Evolutionary conservation across 1,140 invertebrate species (phyloP), one percentile per base, ranked within the genome.

Genomic region (Parapsyche elsis): DNA sequence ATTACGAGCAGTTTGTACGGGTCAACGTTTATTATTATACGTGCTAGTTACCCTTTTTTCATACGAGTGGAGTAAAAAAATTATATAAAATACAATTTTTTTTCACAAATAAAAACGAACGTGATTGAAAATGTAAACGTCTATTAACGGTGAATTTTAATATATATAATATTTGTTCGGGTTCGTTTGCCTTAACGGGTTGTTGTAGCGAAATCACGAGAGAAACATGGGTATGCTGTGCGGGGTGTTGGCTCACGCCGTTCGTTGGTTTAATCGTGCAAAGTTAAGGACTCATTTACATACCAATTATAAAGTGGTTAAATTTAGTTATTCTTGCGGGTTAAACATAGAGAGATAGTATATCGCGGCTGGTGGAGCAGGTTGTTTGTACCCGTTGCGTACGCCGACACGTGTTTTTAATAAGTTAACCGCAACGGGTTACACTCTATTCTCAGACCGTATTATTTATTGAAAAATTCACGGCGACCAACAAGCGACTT

Each of bases 281-380:
- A 61, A 49, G 77, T 59, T 57, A 78, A 78, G 76, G 64, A 79
- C 49, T 57, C 57, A 80, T 82, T 82, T 80, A 53, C 81, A 82
- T 80, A 82, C 75, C 79, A 82, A 82, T 82, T 82, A 82, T 78
- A 80, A 78, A 75, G 81, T 78, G 79, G 78, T 79, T 79, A 76
- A 71, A 76, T 79, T 82, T 82, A 73, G 79, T 76, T 80, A 76
- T 77, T 64, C 75, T 75, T 75, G 73, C 14, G 73, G 73, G 73
- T 46, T 59, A 57, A 67, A 75, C 73, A 73, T 73, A 46, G 71
- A 46, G 44, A 73, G 71, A 67, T 67, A 73, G 71, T 73, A 21
- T 26, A 71, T 71, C 67, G 67, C 67, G 67, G 24, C 10, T 38
- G 67, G 64, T 26, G 9, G 14, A 46, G 38, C 71, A 38, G 38